Evolutionary conservation across 2,113 vertebrate genomes (phyloP), one percentile per base, ranked within the genome.

Genomic region (Pygoscelis antarcticus): DNA sequence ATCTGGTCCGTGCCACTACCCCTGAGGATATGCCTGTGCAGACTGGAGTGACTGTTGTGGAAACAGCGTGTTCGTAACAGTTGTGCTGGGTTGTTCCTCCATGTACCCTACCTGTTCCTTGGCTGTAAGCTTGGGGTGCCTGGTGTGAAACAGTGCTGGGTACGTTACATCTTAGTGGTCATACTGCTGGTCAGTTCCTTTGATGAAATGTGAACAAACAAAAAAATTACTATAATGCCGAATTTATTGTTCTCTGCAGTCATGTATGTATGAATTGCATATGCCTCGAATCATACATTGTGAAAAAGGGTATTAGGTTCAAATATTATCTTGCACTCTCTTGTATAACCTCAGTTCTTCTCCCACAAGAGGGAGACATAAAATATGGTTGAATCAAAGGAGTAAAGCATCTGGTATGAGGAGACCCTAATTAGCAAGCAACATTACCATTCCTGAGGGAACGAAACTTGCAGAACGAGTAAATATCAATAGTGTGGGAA

Each of bases 401-500:
- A 78, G 13, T 29, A 76, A 96, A 71, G 64, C 87, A 87, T 79
- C 83, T 79, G 80, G 38, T 76, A 36, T 49, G 42, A 92, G 76
- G 55, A 95, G 32, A 69, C 34, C 54, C 29, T 92, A 66, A 94
- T 83, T 86, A 88, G 68, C 15, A 86, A 95, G 55, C 17, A 90
- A 75, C 87, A 81, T 92, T 16, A 29, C 23, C 40, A 4, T 86
- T 95, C 57, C 61, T 38, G 34, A 81, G 79, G 55, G 68, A 89
- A 57, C 1, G 38, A 91, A 95, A 79, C 74, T 92, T 13, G 1
- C 68, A 65, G 83, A 91, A 78, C 0, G 2, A 68, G 40, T 90
- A 95, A 96, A 93, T 90, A 97, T 60, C 92, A 93, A 80, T 86
- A 92, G n/a, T 38, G 36, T 68, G 40, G 36, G 83, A 96, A 92